Evolutionary conservation across 2,888 invertebrate species (phyloP), one percentile per base, ranked within the genome.

Genomic region (Phragmatobia fuliginosa): DNA sequence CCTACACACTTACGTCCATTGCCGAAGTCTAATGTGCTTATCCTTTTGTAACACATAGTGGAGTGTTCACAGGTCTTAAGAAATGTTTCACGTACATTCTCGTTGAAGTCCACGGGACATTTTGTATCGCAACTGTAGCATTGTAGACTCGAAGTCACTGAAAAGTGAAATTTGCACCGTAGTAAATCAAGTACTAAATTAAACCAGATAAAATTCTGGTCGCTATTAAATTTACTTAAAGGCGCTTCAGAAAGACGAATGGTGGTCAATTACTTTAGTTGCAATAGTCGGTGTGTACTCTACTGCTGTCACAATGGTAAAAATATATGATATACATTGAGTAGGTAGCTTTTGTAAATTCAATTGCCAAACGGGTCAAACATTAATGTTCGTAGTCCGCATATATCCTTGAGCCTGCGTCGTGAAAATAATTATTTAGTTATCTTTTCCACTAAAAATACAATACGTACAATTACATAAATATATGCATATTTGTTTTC

Each of bases 11-110:
- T 90, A 97, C 97, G 90, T 89, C 97, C 96, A 81, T 96, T 96
- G 67, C 96, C 95, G 74, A 97, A 93, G 68, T 96, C 89, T 49
- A 96, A 92, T 31, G 95, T 94, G 60, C 96, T 96, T 49, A 96
- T 96, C 83, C 95, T 96, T 88, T 98, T 98, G 90, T 96, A 96
- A 86, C 98, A 98, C 94, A 97, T 96, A 28, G 97, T 97, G 0
- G 98, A 98, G 78, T 95, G 96, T 7, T 96, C 96, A 87, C 98
- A 98, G 62, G 96, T 95, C 0, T 95, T 94, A 73, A 96, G 92
- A 88, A 95, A 98, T 6, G 92, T 90, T 8, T 96, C n/a, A 5
- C 61, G 52, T 10, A 31, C 96, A 80, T 96, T 96, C 60, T 82
- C 77, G 87, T 97, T 96, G 86, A 98, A 98, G 0, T 31, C 70